Conservation (phyloP, 2,797 vertebrate species). For the Myripristis murdjan region DNA sequence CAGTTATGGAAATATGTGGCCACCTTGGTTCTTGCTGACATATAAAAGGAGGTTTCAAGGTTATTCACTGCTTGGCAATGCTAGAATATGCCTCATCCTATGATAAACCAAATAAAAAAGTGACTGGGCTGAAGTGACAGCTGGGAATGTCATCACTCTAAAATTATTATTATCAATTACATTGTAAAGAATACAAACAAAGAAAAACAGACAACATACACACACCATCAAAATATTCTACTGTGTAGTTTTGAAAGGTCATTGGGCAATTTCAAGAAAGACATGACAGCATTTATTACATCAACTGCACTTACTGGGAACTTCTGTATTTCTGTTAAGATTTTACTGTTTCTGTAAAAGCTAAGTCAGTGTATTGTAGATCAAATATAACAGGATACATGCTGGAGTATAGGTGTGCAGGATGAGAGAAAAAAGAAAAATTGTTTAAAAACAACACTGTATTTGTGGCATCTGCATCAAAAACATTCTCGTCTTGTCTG, state of each 20-base stretch:
- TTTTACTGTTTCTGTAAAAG: slow-evolving; percentile 21
- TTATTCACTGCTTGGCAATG: slow-evolving; percentile 16
- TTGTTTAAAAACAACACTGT: neutral
- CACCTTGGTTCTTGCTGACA: slow-evolving; percentile 16
- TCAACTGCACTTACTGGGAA: neutral
- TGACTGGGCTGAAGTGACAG: too few species aligned
- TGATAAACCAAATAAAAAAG: neutral
- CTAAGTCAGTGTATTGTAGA: slow-evolving; percentile 33
- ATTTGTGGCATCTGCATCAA: slow-evolving; percentile 25
- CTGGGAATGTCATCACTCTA: too few species aligned
- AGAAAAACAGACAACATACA: neutral
- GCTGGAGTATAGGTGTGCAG: slow-evolving; percentile 15
- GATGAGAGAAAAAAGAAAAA: slow-evolving; percentile 28
- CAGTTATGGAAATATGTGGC: slow-evolving; percentile 31
- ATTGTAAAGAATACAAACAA: too few species aligned
- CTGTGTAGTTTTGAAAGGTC: neutral
- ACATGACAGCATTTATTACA: neutral
- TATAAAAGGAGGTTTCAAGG: slow-evolving; percentile 24
- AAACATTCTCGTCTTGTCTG: slow-evolving; percentile 6
- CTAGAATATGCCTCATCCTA: neutral
- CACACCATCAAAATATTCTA: neutral
- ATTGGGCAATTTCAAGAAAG: neutral
- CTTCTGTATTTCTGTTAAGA: neutral
- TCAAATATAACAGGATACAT: slow-evolving; percentile 29
- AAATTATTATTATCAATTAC: too few species aligned